A percentile compares a stretch with the other conserved stretches of the same genome.
These are phyloP conservation scores for Linyphia triangularis DNA, from an alignment of 2,888 invertebrate genomes.

Conservation along the genomic window DNA sequence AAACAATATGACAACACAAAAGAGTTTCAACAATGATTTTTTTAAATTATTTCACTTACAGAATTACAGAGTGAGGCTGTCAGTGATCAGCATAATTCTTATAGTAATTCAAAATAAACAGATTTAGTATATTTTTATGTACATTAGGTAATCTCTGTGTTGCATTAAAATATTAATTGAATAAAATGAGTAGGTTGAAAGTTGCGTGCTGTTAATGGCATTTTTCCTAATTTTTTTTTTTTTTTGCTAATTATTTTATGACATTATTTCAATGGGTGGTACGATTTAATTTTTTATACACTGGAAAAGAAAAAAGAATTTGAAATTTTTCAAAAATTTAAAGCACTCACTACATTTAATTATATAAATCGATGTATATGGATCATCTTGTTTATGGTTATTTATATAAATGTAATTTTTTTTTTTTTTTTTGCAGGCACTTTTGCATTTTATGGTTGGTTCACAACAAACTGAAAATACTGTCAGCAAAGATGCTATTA, in stretches of 20 bases:
- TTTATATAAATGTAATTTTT: background rate
- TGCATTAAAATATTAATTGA: background rate
- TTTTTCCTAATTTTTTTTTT: too few species aligned
- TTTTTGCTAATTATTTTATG: too few species aligned
- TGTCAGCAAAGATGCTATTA: slow-evolving; percentile 95
- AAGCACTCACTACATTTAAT: background rate
- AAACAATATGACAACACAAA: too few species aligned
- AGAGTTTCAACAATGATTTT: too few species aligned
- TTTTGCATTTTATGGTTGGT: slow-evolving; percentile 95
- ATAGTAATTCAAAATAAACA: background rate
- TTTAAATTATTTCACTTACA: too few species aligned
- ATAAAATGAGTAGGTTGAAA: background rate
- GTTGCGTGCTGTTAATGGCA: too few species aligned
- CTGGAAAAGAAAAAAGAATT: background rate
- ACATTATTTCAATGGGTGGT: too few species aligned
- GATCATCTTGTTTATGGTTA: background rate
- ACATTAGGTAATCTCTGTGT: background rate
- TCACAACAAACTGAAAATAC: slow-evolving; percentile 81
- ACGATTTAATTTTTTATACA: too few species aligned
- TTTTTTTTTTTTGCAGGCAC: slow-evolving; percentile 83
- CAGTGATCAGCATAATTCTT: too few species aligned
- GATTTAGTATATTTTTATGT: background rate
- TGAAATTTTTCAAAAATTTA: background rate
- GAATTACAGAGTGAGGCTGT: too few species aligned
- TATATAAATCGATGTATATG: too few species aligned